Evolutionary conservation across 35 echinoderm and acorn worm genomes (phyloP).

Genomic region (Heliocidaris tuberculata): DNA sequence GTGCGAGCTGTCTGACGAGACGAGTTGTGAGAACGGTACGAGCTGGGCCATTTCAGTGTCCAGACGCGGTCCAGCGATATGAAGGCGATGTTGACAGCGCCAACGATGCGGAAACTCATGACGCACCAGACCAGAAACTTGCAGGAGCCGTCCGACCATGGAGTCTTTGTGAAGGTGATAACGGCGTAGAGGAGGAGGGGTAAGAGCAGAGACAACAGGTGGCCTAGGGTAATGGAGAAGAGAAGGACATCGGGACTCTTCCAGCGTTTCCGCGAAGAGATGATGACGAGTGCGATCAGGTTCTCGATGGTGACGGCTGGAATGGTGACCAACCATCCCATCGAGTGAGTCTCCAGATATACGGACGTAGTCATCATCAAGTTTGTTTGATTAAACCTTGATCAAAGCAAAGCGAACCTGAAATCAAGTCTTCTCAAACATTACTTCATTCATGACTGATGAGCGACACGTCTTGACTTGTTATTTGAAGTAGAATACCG

Average conservation of each 20-base stretch:
- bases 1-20: conserved; percentile 76
- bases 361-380: neutral
- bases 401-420: neutral
- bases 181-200: conserved; percentile 71
- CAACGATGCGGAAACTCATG: conserved; percentile 77
- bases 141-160: conserved; percentile 66
- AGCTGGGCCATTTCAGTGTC: conserved; percentile 86
- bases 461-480: neutral
- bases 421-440: neutral
- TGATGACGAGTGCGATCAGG: conserved; percentile 67
- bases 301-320: conserved; percentile 72
- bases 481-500: neutral
- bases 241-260: conserved; percentile 86
- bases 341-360: conserved; percentile 55
- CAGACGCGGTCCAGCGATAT: conserved; percentile 82
- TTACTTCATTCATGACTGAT: neutral
- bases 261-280: conserved; percentile 76
- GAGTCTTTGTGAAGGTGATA: conserved; percentile 50
- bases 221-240: conserved; percentile 76
- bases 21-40: conserved; percentile 81
- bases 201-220: conserved; percentile 68
- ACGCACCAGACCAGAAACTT: conserved; percentile 91
- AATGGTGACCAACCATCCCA: conserved; percentile 67
- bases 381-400: neutral
- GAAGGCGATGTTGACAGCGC: conserved; percentile 72